Base-by-base conservation (phyloP, 2,888 invertebrate genomes). In the Platypus cylindrus region DNA sequence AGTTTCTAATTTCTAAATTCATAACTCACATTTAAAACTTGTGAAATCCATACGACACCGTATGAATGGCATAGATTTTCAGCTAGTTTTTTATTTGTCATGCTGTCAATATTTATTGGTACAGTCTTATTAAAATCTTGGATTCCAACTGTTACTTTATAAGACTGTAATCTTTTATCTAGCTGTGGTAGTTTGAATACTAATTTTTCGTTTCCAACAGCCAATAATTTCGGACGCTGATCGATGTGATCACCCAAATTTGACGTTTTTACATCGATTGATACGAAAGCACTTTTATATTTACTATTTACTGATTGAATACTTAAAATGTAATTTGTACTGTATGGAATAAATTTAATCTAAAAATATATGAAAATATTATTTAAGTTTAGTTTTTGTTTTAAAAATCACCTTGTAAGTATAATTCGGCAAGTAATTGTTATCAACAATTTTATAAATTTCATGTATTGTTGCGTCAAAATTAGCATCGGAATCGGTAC, bases 1-100 rank as follows among this genome's bases (percentile, higher is more conserved):
- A n/a, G n/a, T n/a, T n/a, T n/a, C n/a, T n/a, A n/a, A n/a, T n/a
- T n/a, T n/a, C n/a, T 20, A 20, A 20, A 9, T 7, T 20, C 20
- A 20, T 11, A 28, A 11, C 38, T 39, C 33, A 55, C 56, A 46
- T 53, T 49, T 15, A 56, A 18, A 18, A 41, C 45, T 32, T 52
- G 48, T 9, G 56, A 52, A 16, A 58, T 45, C 60, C 60, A 60
- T 9, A 54, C 49, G n/a, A 50, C 32, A 17, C 57, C 58, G 46
- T 45, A 55, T 17, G 49, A 45, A 38, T 55, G 50, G 36, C 59
- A 60, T 39, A 59, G 40, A 43, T 53, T 48, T 28, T 53, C 48
- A 3, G 47, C 42, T n/a, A 54, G 29, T 34, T 48, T 47, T 3
- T 30, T 32, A 17, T 53, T 47, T 24, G 48, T 44, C 31, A 45